Evolutionary conservation across 2,797 vertebrate genomes (phyloP).

Genomic region (Labeo calbasu): DNA sequence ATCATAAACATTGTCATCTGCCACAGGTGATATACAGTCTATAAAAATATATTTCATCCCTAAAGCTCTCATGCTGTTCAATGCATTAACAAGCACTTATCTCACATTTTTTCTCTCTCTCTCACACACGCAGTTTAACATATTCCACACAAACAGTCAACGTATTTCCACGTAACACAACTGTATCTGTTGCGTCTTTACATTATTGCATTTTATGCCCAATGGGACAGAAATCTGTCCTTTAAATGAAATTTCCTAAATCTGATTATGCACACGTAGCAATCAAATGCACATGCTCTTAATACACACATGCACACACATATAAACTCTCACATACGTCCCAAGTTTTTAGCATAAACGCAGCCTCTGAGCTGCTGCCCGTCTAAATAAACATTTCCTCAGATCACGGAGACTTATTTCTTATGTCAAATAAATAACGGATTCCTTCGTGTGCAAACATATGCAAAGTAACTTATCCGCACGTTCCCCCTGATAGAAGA

Average conservation of each 20-base stretch:
- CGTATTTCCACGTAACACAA: slow-evolving; percentile 54
- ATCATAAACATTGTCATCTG: slow-evolving; percentile 27
- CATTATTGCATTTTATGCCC: slow-evolving; percentile 66
- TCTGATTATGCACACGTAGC: slow-evolving; percentile 49
- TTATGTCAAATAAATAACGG: slow-evolving; percentile 36
- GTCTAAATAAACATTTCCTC: neutral
- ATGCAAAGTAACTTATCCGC: slow-evolving; percentile 33
- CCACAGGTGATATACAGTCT: slow-evolving; percentile 49
- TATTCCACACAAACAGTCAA: slow-evolving; percentile 24
- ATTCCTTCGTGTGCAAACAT: slow-evolving; percentile 54
- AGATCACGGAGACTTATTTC: slow-evolving; percentile 7
- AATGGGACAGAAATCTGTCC: slow-evolving; percentile 49
- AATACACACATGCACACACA: slow-evolving; percentile 57
- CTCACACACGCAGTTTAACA: slow-evolving; percentile 17
- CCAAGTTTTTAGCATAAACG: neutral
- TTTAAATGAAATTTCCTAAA: slow-evolving; percentile 44
- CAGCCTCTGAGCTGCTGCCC: slow-evolving; percentile 17
- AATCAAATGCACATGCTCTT: slow-evolving; percentile 72
- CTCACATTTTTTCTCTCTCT: slow-evolving; percentile 30
- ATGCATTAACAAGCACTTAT: slow-evolving; percentile 51
- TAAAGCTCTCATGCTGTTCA: slow-evolving; percentile 62
- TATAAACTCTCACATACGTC: slow-evolving; percentile 62
- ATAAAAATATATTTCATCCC: slow-evolving; percentile 57
- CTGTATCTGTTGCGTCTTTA: slow-evolving; percentile 34
- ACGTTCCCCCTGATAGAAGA: slow-evolving; percentile 4